These are phyloP conservation scores for Sapayoa aenigma DNA, from an alignment of 2,113 vertebrate species.

Conservation along the genomic window DNA sequence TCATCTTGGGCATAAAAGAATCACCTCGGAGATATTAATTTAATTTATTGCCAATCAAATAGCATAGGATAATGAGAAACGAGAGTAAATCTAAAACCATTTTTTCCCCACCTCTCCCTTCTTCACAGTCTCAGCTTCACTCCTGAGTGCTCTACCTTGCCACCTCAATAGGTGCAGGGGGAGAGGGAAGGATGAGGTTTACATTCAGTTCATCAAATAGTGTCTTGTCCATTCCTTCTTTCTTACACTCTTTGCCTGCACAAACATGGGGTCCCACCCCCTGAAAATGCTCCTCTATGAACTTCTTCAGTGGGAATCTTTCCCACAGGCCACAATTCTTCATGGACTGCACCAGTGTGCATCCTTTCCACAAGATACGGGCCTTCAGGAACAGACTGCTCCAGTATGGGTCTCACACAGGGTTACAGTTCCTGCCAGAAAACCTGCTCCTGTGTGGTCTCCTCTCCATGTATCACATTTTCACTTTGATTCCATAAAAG, in stretches of 20 bases:
- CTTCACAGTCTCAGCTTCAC: accelerated
- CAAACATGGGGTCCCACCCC: accelerated
- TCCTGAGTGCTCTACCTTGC: neutral
- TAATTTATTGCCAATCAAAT: neutral
- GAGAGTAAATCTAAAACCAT: neutral
- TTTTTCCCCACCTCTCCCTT: accelerated
- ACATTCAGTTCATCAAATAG: neutral
- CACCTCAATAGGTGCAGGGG: accelerated
- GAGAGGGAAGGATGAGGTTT: accelerated
- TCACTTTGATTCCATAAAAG: neutral
- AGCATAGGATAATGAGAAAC: neutral
- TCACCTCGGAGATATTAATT: neutral
- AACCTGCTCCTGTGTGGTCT: neutral
- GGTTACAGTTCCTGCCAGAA: neutral
- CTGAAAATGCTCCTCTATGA: neutral
- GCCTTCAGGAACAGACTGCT: neutral
- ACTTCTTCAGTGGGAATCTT: neutral
- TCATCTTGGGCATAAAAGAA: neutral
- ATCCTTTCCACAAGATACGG: neutral
- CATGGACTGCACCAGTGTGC: neutral
- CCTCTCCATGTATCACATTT: no score
- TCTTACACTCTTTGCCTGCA: neutral
- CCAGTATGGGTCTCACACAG: accelerated
- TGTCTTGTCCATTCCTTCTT: neutral
- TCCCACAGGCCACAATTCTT: neutral